phyloP scores from a whole-genome alignment of 2,113 vertebrate genomes.

The Austrofundulus limnaeus region DNA sequence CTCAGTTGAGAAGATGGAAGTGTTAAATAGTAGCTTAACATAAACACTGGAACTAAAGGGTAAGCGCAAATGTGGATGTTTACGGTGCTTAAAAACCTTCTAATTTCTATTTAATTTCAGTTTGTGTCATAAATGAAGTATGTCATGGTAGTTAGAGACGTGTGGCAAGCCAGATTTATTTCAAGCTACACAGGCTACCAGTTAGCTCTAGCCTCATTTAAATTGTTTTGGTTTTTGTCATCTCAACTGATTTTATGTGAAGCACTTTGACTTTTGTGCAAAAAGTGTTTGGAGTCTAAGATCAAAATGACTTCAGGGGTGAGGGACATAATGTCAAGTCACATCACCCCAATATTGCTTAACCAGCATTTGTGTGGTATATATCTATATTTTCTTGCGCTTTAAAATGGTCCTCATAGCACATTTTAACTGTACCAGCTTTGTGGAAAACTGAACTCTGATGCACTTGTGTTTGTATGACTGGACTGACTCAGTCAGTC shows the following conservation, averaged over 20 bases:
- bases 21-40: conserved; percentile 12
- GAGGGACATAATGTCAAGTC: conserved; percentile 6
- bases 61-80: neutral
- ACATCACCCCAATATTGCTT: conserved; percentile 20
- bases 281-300: neutral
- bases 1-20: conserved; percentile 10
- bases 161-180: conserved; percentile 4
- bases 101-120: neutral
- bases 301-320: neutral
- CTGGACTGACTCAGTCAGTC: conserved; percentile 21
- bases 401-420: conserved; percentile 31
- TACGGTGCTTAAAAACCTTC: neutral
- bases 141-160: neutral
- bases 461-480: conserved; percentile 16
- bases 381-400: conserved; percentile 40
- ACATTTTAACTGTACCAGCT: conserved; percentile 35
- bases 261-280: neutral
- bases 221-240: conserved; percentile 3
- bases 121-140: conserved; percentile 8
- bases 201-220: neutral
- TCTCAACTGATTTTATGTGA: neutral
- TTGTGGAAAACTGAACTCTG: conserved; percentile 49
- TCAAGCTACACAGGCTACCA: neutral
- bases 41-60: conserved; percentile 6
- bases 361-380: conserved; percentile 21